Evolutionary conservation across 2,888 invertebrate genomes (phyloP).

Genomic region (Pandemis corylana): DNA sequence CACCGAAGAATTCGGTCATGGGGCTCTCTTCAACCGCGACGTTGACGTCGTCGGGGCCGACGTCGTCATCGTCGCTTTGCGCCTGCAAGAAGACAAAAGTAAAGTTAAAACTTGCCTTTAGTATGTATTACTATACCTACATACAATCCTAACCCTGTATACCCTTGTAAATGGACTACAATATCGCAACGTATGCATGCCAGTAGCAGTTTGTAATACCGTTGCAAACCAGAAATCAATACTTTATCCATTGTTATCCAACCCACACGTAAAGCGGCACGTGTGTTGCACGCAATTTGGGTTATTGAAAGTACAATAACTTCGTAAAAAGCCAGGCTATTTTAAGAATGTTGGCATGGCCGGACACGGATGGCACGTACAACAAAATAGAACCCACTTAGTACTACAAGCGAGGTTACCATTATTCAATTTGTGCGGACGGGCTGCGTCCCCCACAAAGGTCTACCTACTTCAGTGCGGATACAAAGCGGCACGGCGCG

Average conservation of each 20-base stretch:
- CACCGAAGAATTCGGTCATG: conserved; percentile 99
- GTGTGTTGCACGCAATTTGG: conserved; percentile 24
- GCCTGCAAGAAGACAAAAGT: conserved; percentile 86
- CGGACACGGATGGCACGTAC: conserved; percentile 59
- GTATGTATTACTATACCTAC: neutral
- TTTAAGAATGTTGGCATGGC: conserved; percentile 43
- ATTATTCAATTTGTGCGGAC: conserved; percentile 78
- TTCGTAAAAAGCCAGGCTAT: conserved; percentile 27
- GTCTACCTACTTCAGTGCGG: conserved; percentile 51
- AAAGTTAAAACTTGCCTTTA: neutral
- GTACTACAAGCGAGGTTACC: conserved; percentile 66
- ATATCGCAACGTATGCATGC: conserved; percentile 7
- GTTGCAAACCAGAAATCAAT: conserved; percentile 28
- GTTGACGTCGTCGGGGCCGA: conserved; percentile 97
- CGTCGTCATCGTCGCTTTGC: conserved; percentile 99
- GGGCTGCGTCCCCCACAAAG: conserved; percentile 61
- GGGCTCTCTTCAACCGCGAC: conserved; percentile 98
- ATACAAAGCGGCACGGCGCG: conserved; percentile 47
- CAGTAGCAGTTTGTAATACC: conserved; percentile 1
- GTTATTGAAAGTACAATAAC: conserved; percentile 26
- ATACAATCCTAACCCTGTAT: neutral
- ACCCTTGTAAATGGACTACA: neutral
- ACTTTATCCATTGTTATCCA: conserved; percentile 15
- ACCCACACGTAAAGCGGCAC: conserved; percentile 13
- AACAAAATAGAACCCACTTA: conserved; percentile 78